These are phyloP conservation scores for Saccopteryx leptura DNA, from an alignment of 2,113 vertebrate species.

Conservation along the genomic window DNA sequence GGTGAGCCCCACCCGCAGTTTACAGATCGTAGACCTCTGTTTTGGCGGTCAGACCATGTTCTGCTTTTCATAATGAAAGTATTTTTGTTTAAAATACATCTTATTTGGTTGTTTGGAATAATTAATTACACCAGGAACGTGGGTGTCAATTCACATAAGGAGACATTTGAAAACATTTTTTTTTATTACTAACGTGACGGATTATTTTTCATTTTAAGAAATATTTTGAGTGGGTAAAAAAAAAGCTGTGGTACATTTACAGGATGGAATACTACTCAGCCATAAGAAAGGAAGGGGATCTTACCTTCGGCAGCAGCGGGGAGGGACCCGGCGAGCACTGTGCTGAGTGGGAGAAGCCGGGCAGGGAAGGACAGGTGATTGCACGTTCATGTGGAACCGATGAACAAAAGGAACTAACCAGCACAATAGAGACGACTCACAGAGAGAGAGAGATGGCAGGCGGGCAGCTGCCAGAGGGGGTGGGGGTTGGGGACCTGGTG, in stretches of 20 bases:
- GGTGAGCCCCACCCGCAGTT: background rate
- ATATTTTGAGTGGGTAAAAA: background rate
- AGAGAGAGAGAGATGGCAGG: no score
- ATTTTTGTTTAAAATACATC: background rate
- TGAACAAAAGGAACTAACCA: no score
- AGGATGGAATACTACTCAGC: background rate
- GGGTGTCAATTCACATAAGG: background rate
- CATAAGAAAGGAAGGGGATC: no score
- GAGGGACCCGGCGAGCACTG: no score
- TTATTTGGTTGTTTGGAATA: background rate
- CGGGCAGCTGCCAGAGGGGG: no score
- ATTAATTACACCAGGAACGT: background rate
- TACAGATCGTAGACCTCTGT: background rate
- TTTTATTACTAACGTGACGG: background rate
- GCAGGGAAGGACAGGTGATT: no score
- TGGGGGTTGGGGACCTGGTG: no score
- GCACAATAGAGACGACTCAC: no score
- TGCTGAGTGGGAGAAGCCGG: no score
- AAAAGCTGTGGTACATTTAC: background rate
- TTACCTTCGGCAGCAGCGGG: no score
- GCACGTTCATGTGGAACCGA: no score
- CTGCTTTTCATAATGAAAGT: background rate
- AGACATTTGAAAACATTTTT: background rate
- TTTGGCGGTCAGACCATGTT: background rate
- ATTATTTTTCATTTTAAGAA: slow-evolving; percentile 35